Base-by-base conservation (phyloP, 2,113 vertebrate species). In the Myrmophylax atrothorax region DNA sequence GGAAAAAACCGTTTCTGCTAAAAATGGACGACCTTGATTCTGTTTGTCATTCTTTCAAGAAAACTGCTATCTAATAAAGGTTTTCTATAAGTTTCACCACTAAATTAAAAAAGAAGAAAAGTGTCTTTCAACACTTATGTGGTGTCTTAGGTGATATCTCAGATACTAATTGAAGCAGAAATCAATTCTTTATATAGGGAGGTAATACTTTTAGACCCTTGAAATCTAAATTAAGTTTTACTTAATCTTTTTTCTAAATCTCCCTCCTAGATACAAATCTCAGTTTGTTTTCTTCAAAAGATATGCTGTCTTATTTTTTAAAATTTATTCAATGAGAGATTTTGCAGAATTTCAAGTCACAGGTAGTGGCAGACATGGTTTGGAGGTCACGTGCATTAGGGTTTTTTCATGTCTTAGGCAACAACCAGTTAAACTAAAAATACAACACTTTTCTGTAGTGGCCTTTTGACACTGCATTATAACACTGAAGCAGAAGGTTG, bases 1-100 rank as follows among this genome's bases (percentile, higher is more conserved):
- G 25, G 50, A 28, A 23, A 42, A 42, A 13, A 13, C 14, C 40
- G 14, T 89, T 87, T 96, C 40, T 93, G 18, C 72, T 96, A 76
- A 79, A 92, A 90, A 86, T 95, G 47, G 40, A 89, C 94, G 47
- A 67, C 81, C 88, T 95, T 89, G 80, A 91, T 87, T 94, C 67
- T 92, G 24, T 94, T 96, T 94, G 33, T 75, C 40, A 91, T 31
- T 84, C 35, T 93, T 90, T 94, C 56, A 93, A 74, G 44, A 37
- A 93, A 94, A 89, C 42, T 84, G 20, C 28, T 75, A n/a, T 87
- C 70, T 96, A 87, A 94, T 92, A 89, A 74, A 77, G 24, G 24
- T 81, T 86, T 77, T 69, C 56, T 84, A 6, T 86, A 49, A 84
- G 52, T 46, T 90, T 95, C 35, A 35, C 38, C n/a, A 66, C 37